Evolutionary conservation across 2,888 invertebrate genomes (phyloP), one percentile per base, ranked within the genome.

Genomic region (Cyclophora albipunctata): DNA sequence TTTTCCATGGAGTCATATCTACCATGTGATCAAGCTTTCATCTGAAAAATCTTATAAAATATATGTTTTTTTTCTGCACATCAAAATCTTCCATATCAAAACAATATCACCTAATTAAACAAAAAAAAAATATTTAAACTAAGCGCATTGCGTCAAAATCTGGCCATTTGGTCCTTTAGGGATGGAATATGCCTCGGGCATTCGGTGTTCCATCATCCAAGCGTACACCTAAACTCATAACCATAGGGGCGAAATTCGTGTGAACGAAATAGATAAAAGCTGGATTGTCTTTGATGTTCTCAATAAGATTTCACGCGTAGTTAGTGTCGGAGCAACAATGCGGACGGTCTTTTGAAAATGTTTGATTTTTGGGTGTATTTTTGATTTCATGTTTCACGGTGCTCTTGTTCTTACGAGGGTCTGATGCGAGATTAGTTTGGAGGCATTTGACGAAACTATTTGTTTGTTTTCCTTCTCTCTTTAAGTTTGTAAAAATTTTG

Each of bases 221-320:
- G 58, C 60, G 50, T 57, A 47, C 53, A 62, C 65, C 57, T 53
- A 67, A 60, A 50, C 42, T 43, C 34, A n/a, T 35, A 34, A 1
- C 2, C 2, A 3, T 35, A 7, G 64, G 45, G 61, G 65, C 61
- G 51, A 35, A 59, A 59, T 59, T 61, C 71, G 48, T 57, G 60
- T 53, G 34, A 48, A 45, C 40, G n/a, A 54, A 45, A 42, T 45
- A 37, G 42, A 47, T 45, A 50, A 56, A 63, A 75, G 72, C 78
- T 78, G 73, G 67, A 71, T 66, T 73, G 72, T 79, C 85, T 86
- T 86, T 86, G 86, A 86, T 74, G 82, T 75, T 79, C 74, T 73
- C 81, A 86, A 87, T 81, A 78, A 76, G 85, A 87, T 86, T 86
- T 86, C 79, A 85, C 82, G 86, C 78, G 71, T 85, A 78, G 85